A percentile compares a stretch with the other conserved stretches of the same genome.
Evolutionary conservation across 2,888 invertebrate species (phyloP).

Genomic region (Halictus ligatus): DNA sequence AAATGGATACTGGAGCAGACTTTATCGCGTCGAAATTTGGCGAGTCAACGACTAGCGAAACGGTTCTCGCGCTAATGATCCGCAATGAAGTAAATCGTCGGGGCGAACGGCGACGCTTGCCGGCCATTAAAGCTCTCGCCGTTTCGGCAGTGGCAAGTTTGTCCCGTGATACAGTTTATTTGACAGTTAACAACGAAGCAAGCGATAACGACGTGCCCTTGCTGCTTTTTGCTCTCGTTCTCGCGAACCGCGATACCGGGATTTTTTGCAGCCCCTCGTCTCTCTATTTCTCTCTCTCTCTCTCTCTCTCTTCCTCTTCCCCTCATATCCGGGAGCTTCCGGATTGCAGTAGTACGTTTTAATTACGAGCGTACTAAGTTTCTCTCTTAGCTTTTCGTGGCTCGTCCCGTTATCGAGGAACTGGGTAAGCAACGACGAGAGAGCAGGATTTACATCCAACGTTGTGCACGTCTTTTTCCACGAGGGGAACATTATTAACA

Average conservation of each 20-base stretch:
- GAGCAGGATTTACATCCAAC: too few species aligned
- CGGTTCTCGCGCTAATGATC: conserved; percentile 40
- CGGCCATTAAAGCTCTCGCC: conserved; percentile 34
- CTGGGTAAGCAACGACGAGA: neutral
- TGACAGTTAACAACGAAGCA: conserved; percentile 16
- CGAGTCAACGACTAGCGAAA: conserved; percentile 30
- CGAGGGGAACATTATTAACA: neutral
- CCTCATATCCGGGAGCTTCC: neutral
- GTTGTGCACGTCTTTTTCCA: neutral
- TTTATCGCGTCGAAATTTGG: conserved; percentile 33
- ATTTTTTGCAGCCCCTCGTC: neutral
- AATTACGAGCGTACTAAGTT: neutral
- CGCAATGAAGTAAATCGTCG: conserved; percentile 38
- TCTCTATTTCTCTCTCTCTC: neutral
- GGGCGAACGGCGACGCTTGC: neutral
- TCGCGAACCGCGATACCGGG: neutral
- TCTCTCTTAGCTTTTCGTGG: neutral
- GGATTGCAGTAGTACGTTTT: neutral
- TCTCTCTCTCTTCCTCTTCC: neutral
- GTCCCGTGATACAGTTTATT: conserved; percentile 13
- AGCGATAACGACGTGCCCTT: conserved; percentile 37
- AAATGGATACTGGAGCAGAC: conserved; percentile 8
- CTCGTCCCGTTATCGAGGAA: neutral
- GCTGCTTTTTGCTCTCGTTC: neutral
- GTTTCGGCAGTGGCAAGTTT: conserved; percentile 25